Percentiles rank a stretch among this genome's conserved stretches.
Evolutionary conservation across 2,797 vertebrate species (phyloP).

Genomic region (Acipenser transmontanus): DNA sequence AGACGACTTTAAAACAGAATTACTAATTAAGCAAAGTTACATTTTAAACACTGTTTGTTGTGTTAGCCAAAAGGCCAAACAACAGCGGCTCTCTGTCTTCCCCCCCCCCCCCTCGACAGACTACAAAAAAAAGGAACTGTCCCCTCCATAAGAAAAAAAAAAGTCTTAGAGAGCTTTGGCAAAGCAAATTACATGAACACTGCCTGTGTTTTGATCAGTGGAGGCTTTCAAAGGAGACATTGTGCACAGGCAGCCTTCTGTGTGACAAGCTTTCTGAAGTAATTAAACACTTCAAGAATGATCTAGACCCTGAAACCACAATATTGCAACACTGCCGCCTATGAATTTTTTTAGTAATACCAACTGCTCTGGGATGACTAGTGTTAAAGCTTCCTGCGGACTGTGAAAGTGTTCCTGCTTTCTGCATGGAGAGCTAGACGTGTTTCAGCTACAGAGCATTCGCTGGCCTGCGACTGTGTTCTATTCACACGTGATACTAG

Average conservation of each 20-base stretch:
- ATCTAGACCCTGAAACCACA: conserved; percentile 5
- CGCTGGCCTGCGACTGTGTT: too few species aligned
- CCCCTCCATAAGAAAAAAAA: conserved; percentile 54
- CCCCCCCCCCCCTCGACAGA: conserved; percentile 67
- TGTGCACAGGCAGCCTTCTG: conserved; percentile 49
- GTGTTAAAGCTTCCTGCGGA: too few species aligned
- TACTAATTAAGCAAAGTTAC: conserved; percentile 99
- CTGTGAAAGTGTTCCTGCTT: too few species aligned
- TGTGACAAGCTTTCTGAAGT: conserved; percentile 47
- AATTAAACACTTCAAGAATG: conserved; percentile 57
- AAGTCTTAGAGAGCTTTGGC: conserved; percentile 57
- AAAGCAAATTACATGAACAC: conserved; percentile 41
- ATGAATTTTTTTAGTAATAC: too few species aligned
- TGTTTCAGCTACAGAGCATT: too few species aligned
- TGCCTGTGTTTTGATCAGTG: conserved; percentile 56
- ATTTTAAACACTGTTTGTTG: conserved; percentile 99
- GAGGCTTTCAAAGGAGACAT: conserved; percentile 56
- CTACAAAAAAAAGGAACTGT: conserved; percentile 77
- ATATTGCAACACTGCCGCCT: too few species aligned
- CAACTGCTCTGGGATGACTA: too few species aligned
- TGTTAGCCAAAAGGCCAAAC: conserved; percentile 91
- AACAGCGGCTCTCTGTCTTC: conserved; percentile 69
- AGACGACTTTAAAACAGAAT: conserved; percentile 98
- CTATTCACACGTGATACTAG: too few species aligned
- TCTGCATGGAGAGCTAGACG: too few species aligned